Base-by-base conservation (phyloP, 1,140 invertebrate genomes). In the Amphibalanus amphitrite region DNA sequence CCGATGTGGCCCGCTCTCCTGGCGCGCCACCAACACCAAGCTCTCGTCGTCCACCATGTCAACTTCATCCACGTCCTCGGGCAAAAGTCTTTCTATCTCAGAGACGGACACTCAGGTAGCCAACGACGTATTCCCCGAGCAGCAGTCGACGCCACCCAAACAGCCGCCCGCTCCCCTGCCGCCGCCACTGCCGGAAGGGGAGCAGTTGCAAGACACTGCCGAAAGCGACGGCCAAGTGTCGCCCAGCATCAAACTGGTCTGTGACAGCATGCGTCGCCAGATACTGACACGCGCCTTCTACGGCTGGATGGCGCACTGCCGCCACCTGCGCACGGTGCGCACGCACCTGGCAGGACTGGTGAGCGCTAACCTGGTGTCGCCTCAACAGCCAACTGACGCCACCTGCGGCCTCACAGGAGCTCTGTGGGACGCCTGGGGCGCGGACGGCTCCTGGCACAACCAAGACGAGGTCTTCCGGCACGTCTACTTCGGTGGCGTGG, bases 241-340 rank as follows among this genome's bases (percentile, higher is more conserved):
- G 65, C 65, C 65, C 23, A 67, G 65, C 65, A 67, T 67, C 59
- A 69, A 74, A 40, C 69, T 74, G 28, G 86, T 97, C n/a, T 97
- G 94, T 83, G 88, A 90, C 78, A 94, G 91, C 0, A 97, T 97
- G 93, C 89, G 88, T 74, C 85, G 89, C 67, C 94, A 97, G 82
- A 96, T 97, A 71, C 90, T 97, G 73, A 95, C 93, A 0, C 82
- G 94, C 74, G 95, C 95, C 67, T 97, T 97, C 81, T 96, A 97
- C 80, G 94, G 94, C 71, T 97, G 93, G 94, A 81, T 96, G 68
- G 92, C 93, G 15, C 93, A 97, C 79, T 95, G 92, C 78, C 82
- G 93, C 25, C 93, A 97, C 79, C 81, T 97, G 75, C 89, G 90
- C 71, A 97, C 93, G 0, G 92, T 97, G 0, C 81, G 93, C 59